Evolutionary conservation across 2,888 invertebrate genomes (phyloP).

Genomic region (Amphipyra berbera): DNA sequence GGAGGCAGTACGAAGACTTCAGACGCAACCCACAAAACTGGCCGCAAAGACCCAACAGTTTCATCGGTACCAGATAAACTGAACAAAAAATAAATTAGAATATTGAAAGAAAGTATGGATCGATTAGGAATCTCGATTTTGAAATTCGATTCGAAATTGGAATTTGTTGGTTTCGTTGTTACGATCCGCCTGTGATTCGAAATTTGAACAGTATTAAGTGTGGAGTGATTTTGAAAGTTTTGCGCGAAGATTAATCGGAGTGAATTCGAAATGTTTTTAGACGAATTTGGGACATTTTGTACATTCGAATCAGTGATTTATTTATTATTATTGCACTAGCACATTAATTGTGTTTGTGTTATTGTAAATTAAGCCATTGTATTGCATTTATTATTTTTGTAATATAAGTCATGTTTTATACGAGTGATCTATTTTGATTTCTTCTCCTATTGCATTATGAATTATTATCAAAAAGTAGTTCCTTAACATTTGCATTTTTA

Average conservation of each 20-base stretch:
- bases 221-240: constrained; percentile 8
- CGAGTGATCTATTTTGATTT: not conserved
- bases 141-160: constrained; percentile 26
- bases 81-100: not conserved
- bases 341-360: not conserved
- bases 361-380: constrained; percentile 18
- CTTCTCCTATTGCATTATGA: not conserved
- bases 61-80: constrained; percentile 54
- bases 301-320: not conserved
- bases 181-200: constrained; percentile 11
- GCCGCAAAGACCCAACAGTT: constrained; percentile 70
- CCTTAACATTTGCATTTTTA: not conserved
- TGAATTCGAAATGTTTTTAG: not conserved
- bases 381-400: constrained; percentile 31
- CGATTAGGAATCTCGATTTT: constrained; percentile 16
- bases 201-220: constrained; percentile 26
- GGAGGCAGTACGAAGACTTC: constrained; percentile 72
- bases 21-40: constrained; percentile 79
- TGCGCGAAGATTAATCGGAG: not conserved
- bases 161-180: constrained; percentile 4
- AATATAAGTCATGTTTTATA: constrained; percentile 11
- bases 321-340: constrained; percentile 1
- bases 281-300: not conserved
- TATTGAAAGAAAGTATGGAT: constrained; percentile 14
- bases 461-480: too few species aligned